A percentile compares a stretch with the other conserved stretches of the same genome.
phyloP scores from a whole-genome alignment of 2,888 invertebrate genomes.

The Drosophila macrospina region DNA sequence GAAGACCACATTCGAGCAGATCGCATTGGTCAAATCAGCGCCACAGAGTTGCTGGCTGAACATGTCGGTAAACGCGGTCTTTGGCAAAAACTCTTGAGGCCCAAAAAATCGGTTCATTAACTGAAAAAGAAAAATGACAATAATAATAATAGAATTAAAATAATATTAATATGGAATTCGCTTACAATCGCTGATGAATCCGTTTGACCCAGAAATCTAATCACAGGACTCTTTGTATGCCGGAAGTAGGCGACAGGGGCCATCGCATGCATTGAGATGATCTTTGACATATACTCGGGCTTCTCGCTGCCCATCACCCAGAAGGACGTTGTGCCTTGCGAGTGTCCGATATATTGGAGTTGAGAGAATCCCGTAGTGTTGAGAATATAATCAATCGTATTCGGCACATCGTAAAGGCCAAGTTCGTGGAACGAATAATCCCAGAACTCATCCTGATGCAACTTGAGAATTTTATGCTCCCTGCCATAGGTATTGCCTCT shows the following conservation, averaged over 20 bases:
- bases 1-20: slow-evolving; percentile 89
- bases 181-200: neutral
- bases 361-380: slow-evolving; percentile 84
- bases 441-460: slow-evolving; percentile 86
- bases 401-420: slow-evolving; percentile 91
- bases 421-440: slow-evolving; percentile 90
- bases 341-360: slow-evolving; percentile 88
- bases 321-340: slow-evolving; percentile 87
- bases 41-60: slow-evolving; percentile 87
- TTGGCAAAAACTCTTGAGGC: slow-evolving; percentile 10
- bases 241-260: slow-evolving; percentile 86
- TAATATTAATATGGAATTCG: neutral
- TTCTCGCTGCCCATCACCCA: slow-evolving; percentile 87
- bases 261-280: slow-evolving; percentile 86
- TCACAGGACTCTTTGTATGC: slow-evolving; percentile 56
- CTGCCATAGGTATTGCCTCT: slow-evolving; percentile 88
- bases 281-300: slow-evolving; percentile 86
- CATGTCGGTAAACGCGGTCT: slow-evolving; percentile 52
- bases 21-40: slow-evolving; percentile 86
- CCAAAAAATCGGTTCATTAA: neutral
- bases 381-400: slow-evolving; percentile 90
- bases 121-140: neutral
- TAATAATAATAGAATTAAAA: neutral
- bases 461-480: slow-evolving; percentile 84
- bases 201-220: slow-evolving; percentile 1